A percentile compares a stretch with the other conserved stretches of the same genome.
These are phyloP conservation scores for Crypturellus undulatus DNA, from an alignment of 2,113 vertebrate genomes.

Conservation along the genomic window DNA sequence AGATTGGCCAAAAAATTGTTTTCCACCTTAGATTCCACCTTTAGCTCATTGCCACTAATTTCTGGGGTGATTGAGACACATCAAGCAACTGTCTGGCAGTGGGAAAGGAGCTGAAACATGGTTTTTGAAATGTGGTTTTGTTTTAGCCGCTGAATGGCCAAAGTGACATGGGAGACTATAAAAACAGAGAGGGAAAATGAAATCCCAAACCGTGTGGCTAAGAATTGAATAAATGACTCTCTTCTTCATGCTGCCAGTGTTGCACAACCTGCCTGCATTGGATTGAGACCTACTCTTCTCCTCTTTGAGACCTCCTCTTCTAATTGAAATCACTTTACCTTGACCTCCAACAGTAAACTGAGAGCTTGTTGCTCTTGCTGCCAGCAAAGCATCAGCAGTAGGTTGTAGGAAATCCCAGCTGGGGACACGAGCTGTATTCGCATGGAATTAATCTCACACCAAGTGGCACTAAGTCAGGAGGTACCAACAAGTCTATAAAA, in stretches of 20 bases:
- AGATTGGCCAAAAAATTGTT: neutral
- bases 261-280: constrained; percentile 76
- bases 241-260: constrained; percentile 18
- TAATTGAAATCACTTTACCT: constrained; percentile 82
- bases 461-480: constrained; percentile 63
- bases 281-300: constrained; percentile 77
- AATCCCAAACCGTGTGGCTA: constrained; percentile 43
- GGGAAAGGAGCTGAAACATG: neutral
- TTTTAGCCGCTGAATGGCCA: neutral
- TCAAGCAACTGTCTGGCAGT: neutral
- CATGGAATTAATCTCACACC: constrained; percentile 2
- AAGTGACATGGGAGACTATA: neutral
- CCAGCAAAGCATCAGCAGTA: constrained; percentile 62
- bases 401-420: constrained; percentile 70
- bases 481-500: constrained; percentile 48
- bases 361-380: constrained; percentile 70
- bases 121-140: neutral
- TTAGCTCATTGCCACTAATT: neutral
- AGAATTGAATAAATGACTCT: constrained; percentile 73
- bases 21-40: neutral
- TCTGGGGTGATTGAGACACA: neutral
- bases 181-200: neutral
- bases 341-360: constrained; percentile 77
- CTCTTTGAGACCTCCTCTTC: constrained; percentile 63
- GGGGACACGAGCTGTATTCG: constrained; percentile 7